Conservation (phyloP, 2,797 vertebrate genomes). For the Phoeniculus purpureus region DNA sequence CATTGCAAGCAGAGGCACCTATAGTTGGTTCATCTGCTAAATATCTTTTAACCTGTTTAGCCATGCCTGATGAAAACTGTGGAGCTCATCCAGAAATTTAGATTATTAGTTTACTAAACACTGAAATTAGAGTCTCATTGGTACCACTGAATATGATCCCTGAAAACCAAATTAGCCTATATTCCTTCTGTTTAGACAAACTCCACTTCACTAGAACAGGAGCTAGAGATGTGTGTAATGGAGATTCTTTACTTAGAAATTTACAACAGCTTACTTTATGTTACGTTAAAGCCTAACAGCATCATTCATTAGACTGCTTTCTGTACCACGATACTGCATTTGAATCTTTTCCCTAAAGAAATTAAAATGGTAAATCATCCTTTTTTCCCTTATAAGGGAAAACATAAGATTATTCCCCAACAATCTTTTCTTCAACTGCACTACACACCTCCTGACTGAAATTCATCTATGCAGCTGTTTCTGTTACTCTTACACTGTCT, state of each 20-base stretch:
- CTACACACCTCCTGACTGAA: neutral
- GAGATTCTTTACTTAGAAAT: neutral
- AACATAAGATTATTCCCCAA: neutral
- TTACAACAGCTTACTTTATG: neutral
- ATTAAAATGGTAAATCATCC: neutral
- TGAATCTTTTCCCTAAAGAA: neutral
- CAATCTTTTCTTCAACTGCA: neutral
- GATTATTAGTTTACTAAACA: neutral
- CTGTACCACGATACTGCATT: neutral
- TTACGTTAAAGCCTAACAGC: neutral
- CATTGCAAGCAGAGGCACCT: accelerated
- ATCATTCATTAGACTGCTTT: neutral
- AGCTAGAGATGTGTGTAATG: neutral
- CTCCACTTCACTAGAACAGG: neutral
- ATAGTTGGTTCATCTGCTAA: neutral
- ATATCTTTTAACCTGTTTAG: neutral
- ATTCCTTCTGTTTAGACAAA: neutral
- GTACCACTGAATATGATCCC: neutral
- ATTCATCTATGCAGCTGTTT: neutral
- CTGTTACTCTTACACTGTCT: neutral
- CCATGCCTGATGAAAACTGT: neutral
- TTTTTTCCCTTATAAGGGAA: neutral
- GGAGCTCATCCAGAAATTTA: neutral
- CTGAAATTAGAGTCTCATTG: neutral
- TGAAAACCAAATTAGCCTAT: neutral